Evolutionary conservation across 2,888 invertebrate species (phyloP), one percentile per base, ranked within the genome.

Genomic region (Rhimphoctona megacephalus): DNA sequence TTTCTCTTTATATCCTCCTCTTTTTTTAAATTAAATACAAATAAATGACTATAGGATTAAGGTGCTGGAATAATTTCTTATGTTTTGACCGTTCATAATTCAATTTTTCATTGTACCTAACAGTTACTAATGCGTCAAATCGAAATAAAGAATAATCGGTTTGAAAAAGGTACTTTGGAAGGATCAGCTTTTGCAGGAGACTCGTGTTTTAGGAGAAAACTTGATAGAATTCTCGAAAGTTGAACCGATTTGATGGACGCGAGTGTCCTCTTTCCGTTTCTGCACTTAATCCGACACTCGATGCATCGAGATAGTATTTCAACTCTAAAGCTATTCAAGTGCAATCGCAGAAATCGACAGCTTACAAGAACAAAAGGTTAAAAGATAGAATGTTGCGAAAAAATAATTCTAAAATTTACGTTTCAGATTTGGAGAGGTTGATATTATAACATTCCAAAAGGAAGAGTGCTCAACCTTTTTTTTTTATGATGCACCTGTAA

Each of bases 101-200:
- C 14, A 5, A 57, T 57, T 57, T 57, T 57, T 25, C 57, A 57
- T 57, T 25, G 25, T 1, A 57, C 4, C 14, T 57, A 25, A 5
- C 57, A 57, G 25, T 57, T 1, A n/a, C n/a, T 52, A n/a, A n/a
- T 6, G 52, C 52, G n/a, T 52, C n/a, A 7, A 1, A 52, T 54
- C 8, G 22, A 54, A 54, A 54, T 8, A 9, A n/a, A 54, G 54
- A 54, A 54, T 19, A 22, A 22, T 22, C 46, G 46, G 33, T 78
- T 83, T 57, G 49, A 36, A 73, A 73, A 46, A 67, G 64, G 54
- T 73, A 83, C 78, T 83, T 57, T 33, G 19, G 54, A 73, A 73
- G 17, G 49, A 30, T 83, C 72, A 52, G 17, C 14, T 64, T 43
- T 7, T 14, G 17, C 39, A 9, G 33, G 64, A 52, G 61, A 33